Conservation (phyloP, 2,113 vertebrate species). For the Electrona antarctica region DNA sequence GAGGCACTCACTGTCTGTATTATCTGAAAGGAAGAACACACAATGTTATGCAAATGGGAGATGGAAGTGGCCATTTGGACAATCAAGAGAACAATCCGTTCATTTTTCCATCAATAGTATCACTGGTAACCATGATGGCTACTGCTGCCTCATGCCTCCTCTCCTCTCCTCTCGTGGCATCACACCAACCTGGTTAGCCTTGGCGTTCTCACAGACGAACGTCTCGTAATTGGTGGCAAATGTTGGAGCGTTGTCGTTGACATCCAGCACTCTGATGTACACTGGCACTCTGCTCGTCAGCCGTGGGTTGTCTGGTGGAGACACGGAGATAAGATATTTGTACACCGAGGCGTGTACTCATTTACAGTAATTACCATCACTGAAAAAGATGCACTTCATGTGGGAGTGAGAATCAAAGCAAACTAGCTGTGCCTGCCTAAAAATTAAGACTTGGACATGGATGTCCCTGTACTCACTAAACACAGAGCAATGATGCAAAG, state of each 20-base stretch:
- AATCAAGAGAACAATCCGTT: background rate
- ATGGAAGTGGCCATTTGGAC: background rate
- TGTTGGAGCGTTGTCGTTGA: conserved; percentile 88
- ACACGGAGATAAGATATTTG: background rate
- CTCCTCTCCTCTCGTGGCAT: background rate
- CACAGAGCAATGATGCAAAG: no score
- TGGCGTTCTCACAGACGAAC: conserved; percentile 89
- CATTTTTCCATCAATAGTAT: no score
- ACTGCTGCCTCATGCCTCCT: background rate
- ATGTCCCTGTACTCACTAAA: background rate
- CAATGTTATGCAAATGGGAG: background rate
- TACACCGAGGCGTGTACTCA: background rate
- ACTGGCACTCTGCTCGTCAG: conserved; percentile 88
- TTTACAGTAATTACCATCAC: background rate
- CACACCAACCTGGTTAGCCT: conserved; percentile 82
- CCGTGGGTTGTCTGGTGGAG: conserved; percentile 84
- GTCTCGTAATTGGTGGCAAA: conserved; percentile 86
- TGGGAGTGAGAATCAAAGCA: background rate
- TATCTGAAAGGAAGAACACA: conserved; percentile 66
- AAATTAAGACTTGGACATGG: conserved; percentile 60
- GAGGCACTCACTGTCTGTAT: conserved; percentile 90
- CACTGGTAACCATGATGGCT: no score
- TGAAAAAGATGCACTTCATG: background rate
- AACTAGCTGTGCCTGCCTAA: no score
- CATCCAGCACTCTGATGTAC: conserved; percentile 87